phyloP scores from a whole-genome alignment of 2,888 invertebrate species.

The Ennomos fuscantarius region DNA sequence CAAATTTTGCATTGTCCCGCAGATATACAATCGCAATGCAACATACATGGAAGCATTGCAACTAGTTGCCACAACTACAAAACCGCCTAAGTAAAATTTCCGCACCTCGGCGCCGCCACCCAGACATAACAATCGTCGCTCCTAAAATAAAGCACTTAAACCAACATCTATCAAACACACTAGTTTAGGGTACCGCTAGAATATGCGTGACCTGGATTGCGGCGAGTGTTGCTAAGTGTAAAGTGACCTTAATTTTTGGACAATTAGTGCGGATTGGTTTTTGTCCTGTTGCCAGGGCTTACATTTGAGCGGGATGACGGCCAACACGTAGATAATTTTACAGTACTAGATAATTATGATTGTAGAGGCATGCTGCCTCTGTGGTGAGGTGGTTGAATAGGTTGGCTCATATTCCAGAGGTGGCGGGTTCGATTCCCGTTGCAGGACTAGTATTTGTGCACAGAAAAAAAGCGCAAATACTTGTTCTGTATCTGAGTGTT shows the following conservation, averaged over 20 bases:
- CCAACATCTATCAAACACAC: slow-evolving; percentile 59
- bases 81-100: slow-evolving; percentile 45
- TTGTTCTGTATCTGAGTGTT: no score
- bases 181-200: slow-evolving; percentile 32
- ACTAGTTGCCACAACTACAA: slow-evolving; percentile 15
- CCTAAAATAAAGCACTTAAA: slow-evolving; percentile 76
- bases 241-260: slow-evolving; percentile 36
- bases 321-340: no score
- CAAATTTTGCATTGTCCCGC: neutral
- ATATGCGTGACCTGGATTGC: slow-evolving; percentile 34
- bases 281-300: neutral
- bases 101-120: slow-evolving; percentile 67
- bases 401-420: no score
- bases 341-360: no score
- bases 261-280: slow-evolving; percentile 7
- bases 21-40: slow-evolving; percentile 18
- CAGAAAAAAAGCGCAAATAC: no score
- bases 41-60: slow-evolving; percentile 1
- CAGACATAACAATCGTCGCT: slow-evolving; percentile 71
- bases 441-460: no score
- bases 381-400: no score
- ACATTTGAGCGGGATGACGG: no score
- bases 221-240: slow-evolving; percentile 20
- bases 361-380: no score
- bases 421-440: no score